Conservation (phyloP, 2,888 invertebrate species). For the Pomacea canaliculata region DNA sequence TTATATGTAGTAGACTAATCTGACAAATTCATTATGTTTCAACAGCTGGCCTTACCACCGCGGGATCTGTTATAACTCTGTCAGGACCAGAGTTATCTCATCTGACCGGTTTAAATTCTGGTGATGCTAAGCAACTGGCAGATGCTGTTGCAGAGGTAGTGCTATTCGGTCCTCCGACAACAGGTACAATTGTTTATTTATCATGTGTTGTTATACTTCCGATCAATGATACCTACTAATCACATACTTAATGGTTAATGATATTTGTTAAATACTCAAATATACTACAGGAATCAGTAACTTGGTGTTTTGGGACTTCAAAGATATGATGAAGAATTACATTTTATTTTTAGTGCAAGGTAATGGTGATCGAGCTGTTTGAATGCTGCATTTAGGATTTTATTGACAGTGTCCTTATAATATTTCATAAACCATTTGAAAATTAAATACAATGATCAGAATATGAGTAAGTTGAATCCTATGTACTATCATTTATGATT, state of each 20-base stretch:
- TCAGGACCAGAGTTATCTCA: conserved; percentile 50
- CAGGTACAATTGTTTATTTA: conserved; percentile 40
- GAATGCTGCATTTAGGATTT: no score
- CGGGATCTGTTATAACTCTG: conserved; percentile 46
- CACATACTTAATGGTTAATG: neutral
- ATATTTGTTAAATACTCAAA: neutral
- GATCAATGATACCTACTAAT: neutral
- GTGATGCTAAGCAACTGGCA: conserved; percentile 48
- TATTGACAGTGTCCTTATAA: no score
- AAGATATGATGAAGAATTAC: neutral
- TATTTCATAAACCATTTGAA: no score
- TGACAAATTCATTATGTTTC: conserved; percentile 7
- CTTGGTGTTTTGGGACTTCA: neutral
- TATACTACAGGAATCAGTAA: no score
- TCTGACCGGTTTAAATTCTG: conserved; percentile 43
- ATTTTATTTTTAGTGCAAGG: neutral
- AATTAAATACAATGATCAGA: no score
- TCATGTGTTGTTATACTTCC: neutral
- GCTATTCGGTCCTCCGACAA: conserved; percentile 32
- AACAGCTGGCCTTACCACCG: conserved; percentile 49
- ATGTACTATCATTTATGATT: no score
- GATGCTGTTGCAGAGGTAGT: conserved; percentile 48
- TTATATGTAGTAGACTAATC: neutral
- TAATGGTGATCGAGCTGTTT: no score
- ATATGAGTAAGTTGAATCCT: no score